Base-by-base conservation (phyloP, 2,888 invertebrate genomes). In the Cephalotes varians region DNA sequence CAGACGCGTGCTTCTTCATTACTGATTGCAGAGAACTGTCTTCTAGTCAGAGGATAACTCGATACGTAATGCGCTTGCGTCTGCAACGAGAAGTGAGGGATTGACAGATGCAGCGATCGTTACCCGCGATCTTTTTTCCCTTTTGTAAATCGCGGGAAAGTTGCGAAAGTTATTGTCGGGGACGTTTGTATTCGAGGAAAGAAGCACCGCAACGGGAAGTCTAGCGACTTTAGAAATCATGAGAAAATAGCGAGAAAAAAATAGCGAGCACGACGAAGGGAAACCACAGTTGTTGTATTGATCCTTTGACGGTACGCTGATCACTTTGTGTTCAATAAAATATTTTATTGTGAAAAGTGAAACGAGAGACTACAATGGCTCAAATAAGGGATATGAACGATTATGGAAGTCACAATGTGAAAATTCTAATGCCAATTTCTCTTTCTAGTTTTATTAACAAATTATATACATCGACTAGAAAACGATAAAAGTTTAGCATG, bases 31-130 rank as follows among this genome's bases (percentile, higher is more conserved):
- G 28, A 15, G 10, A 28, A 15, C 10, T 37, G 12, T 7, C 12
- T 3, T 51, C 37, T 7, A 62, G 10, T 15, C 49, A 1, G 37
- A 76, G 15, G 1, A 28, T 31, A 44, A 21, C 67, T 76, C 67
- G 51, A 28, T 76, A 40, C 18, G 6, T 34, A 1, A 4, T 51
- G 64, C 74, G 51, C 74, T 65, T 76, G 51, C 65, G 65, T 76
- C 28, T 37, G 25, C 12, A n/a, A 49, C 4, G 25, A 4, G 28
- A 65, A 25, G 28, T 37, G n/a, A 65, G 40, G 51, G n/a, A 64
- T 28, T n/a, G n/a, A 28, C 2, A 73, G 28, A 4, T 47, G 12
- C 18, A 25, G 7, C 9, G 28, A 65, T 76, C 65, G 18, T 74
- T n/a, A 25, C 1, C 7, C 9, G 12, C 15, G 15, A 72, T 31